These are phyloP conservation scores for Haplotaxodon microlepis DNA, from an alignment of 2,113 vertebrate species.

Conservation along the genomic window DNA sequence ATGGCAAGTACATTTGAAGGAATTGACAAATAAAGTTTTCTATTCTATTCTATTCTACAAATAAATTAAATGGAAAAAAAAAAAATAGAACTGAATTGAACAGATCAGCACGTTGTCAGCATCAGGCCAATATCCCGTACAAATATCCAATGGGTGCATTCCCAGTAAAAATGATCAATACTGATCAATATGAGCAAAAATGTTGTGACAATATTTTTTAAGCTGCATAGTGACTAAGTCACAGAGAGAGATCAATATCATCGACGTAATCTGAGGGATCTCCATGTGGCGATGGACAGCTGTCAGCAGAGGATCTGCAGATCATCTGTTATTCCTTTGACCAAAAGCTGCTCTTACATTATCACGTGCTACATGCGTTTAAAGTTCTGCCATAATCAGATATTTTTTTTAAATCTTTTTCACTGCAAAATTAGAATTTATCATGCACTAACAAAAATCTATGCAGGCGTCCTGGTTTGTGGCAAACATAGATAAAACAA, in stretches of 20 bases:
- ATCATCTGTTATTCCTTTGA: background rate
- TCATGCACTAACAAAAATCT: background rate
- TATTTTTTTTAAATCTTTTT: fast-evolving
- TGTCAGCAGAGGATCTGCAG: background rate
- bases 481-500: background rate
- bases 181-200: background rate
- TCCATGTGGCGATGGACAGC: background rate
- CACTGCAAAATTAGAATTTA: background rate
- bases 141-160: background rate
- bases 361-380: background rate
- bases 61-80: background rate
- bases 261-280: background rate
- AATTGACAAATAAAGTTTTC: too few relatives aligned
- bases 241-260: background rate
- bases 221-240: background rate
- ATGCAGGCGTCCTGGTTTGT: background rate
- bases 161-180: background rate
- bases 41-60: background rate
- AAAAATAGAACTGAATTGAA: background rate
- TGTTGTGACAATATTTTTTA: background rate
- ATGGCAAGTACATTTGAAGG: too few relatives aligned
- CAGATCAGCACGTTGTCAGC: background rate
- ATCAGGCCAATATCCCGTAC: background rate
- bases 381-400: background rate
- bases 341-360: background rate